Evolutionary conservation across 2,113 vertebrate species (phyloP), one percentile per base, ranked within the genome.

Genomic region (Oncorhynchus mykiss): DNA sequence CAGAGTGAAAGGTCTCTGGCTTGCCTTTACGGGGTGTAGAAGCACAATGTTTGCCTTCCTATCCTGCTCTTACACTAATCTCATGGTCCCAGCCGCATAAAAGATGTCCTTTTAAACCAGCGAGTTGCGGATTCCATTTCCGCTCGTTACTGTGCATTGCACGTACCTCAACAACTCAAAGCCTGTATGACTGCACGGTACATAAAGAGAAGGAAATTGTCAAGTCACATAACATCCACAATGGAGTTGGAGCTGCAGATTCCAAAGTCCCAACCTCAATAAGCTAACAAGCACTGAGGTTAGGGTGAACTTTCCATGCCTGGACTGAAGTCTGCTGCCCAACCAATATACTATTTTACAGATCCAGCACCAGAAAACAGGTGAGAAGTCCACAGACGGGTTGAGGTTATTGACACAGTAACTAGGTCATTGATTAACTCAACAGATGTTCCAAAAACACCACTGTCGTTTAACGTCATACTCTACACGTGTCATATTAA

Each of bases 381-480:
- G 16, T 57, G 54, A 57, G 54, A 57, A 57, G 54, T 62, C 59
- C 22, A 62, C 59, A 62, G 2, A 62, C 2, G 59, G 59, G n/a
- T 68, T 39, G 31, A 27, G 67, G 67, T 68, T 39, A 20, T 68
- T 68, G 67, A 34, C 67, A 68, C 9, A 39, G 67, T 22, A 68
- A 68, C 31, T 62, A 34, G 34, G 67, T 68, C 67, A 45, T 34
- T 68, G 67, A 68, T 68, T 68, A 68, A 68, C 67, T 34, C 20
- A 34, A 34, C 31, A 68, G 29, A 68, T 6, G 39, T 68, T 39
- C 31, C 67, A 39, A 20, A 66, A 25, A 34, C 34, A 34, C 34
- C 34, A 34, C 34, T 34, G 34, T 34, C 14, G 16, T 54, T 54
- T 5, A 54, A 18, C 14, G 16, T 18, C 51, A 18, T 14, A 18